Conservation (phyloP, 2,888 invertebrate genomes). For the Pecten maximus region DNA sequence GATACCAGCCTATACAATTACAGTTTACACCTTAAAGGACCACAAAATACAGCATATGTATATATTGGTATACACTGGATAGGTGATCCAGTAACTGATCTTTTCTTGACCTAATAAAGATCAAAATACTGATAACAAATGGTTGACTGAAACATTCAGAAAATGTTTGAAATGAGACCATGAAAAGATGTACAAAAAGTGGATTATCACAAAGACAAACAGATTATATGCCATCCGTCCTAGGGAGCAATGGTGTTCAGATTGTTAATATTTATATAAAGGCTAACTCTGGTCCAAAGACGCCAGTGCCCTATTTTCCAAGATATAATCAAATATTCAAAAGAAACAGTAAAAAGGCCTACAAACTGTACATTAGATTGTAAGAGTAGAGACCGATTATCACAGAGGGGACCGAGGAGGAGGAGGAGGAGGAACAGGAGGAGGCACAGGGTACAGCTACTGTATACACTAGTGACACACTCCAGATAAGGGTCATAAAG, state of each 20-base stretch:
- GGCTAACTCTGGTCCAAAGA: not conserved
- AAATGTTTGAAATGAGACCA: not conserved
- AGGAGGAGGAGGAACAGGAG: not conserved
- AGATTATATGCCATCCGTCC: not conserved
- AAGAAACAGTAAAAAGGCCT: not conserved
- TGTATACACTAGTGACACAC: conserved; percentile 35
- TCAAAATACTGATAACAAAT: not conserved
- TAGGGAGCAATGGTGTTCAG: not conserved
- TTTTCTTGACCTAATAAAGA: not conserved
- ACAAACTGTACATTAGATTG: not conserved
- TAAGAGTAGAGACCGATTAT: not conserved
- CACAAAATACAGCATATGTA: no score
- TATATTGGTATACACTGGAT: not conserved
- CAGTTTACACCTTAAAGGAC: no score
- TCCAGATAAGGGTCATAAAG: conserved; percentile 33
- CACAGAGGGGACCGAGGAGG: not conserved
- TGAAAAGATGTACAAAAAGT: not conserved
- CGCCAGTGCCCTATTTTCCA: conserved; percentile 13
- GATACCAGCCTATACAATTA: no score
- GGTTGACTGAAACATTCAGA: not conserved
- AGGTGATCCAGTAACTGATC: not conserved
- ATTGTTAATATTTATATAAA: not conserved
- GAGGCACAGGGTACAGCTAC: conserved; percentile 28
- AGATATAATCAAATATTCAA: conserved; percentile 10
- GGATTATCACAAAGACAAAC: conserved; percentile 30